Evolutionary conservation across 2,113 vertebrate genomes (phyloP), one percentile per base, ranked within the genome.

Genomic region (Amblyopsis rosae): DNA sequence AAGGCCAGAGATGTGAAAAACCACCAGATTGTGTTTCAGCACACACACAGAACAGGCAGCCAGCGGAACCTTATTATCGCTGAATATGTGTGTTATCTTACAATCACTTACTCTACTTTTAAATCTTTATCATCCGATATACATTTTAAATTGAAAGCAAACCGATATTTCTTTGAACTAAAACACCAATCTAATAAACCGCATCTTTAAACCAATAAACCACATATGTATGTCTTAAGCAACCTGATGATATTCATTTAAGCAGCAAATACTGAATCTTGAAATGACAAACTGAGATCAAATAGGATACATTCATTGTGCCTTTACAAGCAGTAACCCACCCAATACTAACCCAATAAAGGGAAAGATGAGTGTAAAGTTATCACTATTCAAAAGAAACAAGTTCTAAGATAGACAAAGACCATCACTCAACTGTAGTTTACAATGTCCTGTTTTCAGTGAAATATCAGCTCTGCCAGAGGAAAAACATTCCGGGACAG

Each of bases 271-370:
- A 75, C 75, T 56, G 56, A 41, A 41, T 17, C 5, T 8, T 6
- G 55, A 17, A 16, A 16, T 17, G 55, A 35, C 19, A 9, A 41
- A 68, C 59, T 41, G 64, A 26, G 61, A 65, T 10, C 48, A n/a
- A 41, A 54, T 3, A 53, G 61, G 32, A 53, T 76, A 77, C 78
- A 70, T 71, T 79, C 69, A 9, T 12, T 68, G 59, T 65, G 47
- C 47, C 49, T 57, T 5, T 66, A 61, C 45, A 68, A 73, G 70
- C 12, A 73, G 4, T 60, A 64, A 72, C 6, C 7, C n/a, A 41
- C n/a, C 67, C 5, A 59, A 33, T 16, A 69, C 26, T 26, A 26
- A 26, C 47, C 57, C 33, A 3, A 50, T 9, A 15, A 65, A 64
- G 4, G 26, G 1, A 26, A 17, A 47, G 46, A n/a, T 55, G 49